phyloP scores from a whole-genome alignment of 1,140 invertebrate genomes.

The Daktulosphaira vitifoliae region DNA sequence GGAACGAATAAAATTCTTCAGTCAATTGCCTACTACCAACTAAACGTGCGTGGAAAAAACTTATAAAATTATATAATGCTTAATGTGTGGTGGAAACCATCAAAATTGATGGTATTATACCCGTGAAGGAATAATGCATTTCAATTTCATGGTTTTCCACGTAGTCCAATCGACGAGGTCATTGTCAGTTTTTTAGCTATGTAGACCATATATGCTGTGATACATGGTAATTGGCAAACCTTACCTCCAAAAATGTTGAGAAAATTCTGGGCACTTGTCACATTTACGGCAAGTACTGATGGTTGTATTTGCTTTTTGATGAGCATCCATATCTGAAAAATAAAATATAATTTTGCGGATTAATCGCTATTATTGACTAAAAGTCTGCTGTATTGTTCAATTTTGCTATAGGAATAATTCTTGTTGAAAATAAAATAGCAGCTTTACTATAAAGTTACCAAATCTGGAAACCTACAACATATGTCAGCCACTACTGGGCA shows the following conservation, averaged over 20 bases:
- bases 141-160: conserved; percentile 27
- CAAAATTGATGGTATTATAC: background rate
- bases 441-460: too few relatives aligned
- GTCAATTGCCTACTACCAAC: too few relatives aligned
- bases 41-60: background rate
- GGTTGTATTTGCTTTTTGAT: background rate
- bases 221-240: background rate
- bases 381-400: too few relatives aligned
- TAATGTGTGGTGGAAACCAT: conserved; percentile 15
- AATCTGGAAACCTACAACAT: too few relatives aligned
- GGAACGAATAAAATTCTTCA: too few relatives aligned
- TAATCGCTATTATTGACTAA: too few relatives aligned
- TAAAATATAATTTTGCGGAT: too few relatives aligned
- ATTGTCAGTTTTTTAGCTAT: conserved; percentile 23
- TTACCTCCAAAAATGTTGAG: conserved; percentile 33
- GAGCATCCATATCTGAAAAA: conserved; percentile 1
- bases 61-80: conserved; percentile 2
- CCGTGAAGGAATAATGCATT: conserved; percentile 8
- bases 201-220: background rate
- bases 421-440: too few relatives aligned
- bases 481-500: too few relatives aligned
- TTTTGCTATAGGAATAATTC: too few relatives aligned
- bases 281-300: background rate
- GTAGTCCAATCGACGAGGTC: conserved; percentile 1
- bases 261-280: conserved; percentile 12